Evolutionary conservation across 1,140 invertebrate species (phyloP).

Genomic region (Araneus ventricosus): DNA sequence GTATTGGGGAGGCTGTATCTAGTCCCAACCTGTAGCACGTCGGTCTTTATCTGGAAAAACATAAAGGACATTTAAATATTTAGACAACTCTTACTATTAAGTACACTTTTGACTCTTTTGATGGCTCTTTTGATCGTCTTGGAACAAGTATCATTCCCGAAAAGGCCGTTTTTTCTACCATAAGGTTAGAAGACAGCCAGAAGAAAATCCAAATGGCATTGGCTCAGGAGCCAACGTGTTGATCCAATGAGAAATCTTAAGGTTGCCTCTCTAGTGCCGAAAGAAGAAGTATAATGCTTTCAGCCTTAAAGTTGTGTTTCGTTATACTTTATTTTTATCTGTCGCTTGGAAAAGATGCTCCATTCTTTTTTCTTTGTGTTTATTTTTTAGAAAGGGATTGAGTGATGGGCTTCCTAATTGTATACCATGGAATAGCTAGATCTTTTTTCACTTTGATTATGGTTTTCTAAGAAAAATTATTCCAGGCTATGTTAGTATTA

Average conservation of each 20-base stretch:
- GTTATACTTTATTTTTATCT: not conserved
- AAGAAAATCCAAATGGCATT: slow-evolving; percentile 38
- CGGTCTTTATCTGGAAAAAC: not conserved
- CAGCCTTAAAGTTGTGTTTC: slow-evolving; percentile 27
- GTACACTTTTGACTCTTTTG: slow-evolving; percentile 2
- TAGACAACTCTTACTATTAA: not conserved
- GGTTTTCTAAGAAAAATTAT: not conserved
- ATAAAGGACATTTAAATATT: slow-evolving; percentile 4
- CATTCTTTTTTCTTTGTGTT: not conserved
- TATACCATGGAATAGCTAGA: not conserved
- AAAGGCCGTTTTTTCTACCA: slow-evolving; percentile 25
- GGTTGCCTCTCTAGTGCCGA: not conserved
- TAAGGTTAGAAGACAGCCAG: not conserved
- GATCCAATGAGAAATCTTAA: slow-evolving; percentile 44
- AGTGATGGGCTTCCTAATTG: not conserved
- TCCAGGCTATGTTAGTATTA: not conserved
- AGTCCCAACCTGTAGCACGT: not conserved
- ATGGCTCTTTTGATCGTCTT: slow-evolving; percentile 41
- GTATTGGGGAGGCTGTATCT: not conserved
- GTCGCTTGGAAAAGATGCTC: not conserved
- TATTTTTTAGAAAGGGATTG: not conserved
- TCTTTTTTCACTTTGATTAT: not conserved
- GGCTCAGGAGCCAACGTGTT: slow-evolving; percentile 41
- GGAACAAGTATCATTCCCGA: slow-evolving; percentile 20
- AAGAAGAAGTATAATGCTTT: not conserved